A percentile compares a stretch with the other conserved stretches of the same genome.
phyloP scores from a whole-genome alignment of 2,888 invertebrate genomes.

The Tanypteryx hageni region DNA sequence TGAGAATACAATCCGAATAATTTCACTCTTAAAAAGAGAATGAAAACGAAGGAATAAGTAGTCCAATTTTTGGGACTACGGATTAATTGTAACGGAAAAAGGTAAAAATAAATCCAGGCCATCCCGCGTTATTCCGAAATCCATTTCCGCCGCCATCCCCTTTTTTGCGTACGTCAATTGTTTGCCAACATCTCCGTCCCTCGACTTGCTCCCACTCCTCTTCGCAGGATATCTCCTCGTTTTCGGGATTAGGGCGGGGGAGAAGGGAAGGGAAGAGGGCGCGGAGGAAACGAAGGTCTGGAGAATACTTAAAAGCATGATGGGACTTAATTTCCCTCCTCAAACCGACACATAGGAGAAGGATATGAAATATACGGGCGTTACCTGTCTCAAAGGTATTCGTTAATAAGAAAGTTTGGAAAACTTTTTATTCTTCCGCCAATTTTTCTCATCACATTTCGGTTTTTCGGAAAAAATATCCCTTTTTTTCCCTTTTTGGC shows the following conservation, averaged over 20 bases:
- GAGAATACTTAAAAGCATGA: conserved; percentile 58
- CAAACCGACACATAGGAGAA: conserved; percentile 51
- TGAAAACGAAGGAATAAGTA: too few species aligned
- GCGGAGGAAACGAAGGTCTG: background rate
- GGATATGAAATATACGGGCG: conserved; percentile 62
- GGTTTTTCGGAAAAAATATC: conserved; percentile 8
- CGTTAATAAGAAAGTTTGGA: conserved; percentile 62
- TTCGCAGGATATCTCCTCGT: background rate
- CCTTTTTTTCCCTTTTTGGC: conserved; percentile 20
- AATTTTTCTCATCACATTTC: conserved; percentile 55
- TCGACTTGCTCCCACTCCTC: background rate
- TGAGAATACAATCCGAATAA: too few species aligned
- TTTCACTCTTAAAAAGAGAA: too few species aligned
- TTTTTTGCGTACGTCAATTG: conserved; percentile 1
- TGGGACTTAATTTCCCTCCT: conserved; percentile 61
- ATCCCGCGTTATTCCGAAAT: background rate
- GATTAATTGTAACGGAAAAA: background rate
- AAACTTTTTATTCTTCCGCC: conserved; percentile 7
- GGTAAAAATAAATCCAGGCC: background rate
- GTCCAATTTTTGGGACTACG: background rate
- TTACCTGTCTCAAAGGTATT: conserved; percentile 60
- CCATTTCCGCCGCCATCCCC: conserved; percentile 15
- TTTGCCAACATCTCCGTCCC: conserved; percentile 23
- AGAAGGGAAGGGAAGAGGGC: background rate
- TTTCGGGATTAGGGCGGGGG: background rate